phyloP scores from a whole-genome alignment of 53 echinoderm and acorn worm genomes.

The Hippasteria phrygiana region DNA sequence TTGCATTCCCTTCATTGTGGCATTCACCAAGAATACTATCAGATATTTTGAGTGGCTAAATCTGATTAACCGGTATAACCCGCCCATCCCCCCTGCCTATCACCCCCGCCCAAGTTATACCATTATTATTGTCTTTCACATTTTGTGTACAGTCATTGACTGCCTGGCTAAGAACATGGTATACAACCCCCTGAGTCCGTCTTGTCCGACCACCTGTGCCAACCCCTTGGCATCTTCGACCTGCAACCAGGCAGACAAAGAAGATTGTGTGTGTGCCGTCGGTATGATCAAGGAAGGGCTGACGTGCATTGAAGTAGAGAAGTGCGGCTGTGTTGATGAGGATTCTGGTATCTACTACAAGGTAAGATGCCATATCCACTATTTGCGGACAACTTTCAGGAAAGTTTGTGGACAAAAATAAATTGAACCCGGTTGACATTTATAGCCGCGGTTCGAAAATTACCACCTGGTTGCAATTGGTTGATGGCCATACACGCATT shows the following conservation, averaged over 20 bases:
- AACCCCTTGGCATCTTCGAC: slow-evolving; percentile 5
- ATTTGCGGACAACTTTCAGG: too few relatives aligned
- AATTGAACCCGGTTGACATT: too few relatives aligned
- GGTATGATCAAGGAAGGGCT: slow-evolving; percentile 23
- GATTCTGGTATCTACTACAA: slow-evolving; percentile 41
- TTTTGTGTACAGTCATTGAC: not conserved
- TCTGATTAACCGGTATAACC: too few relatives aligned
- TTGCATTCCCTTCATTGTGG: too few relatives aligned
- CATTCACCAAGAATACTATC: too few relatives aligned
- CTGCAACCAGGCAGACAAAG: slow-evolving; percentile 20
- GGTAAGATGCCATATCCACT: slow-evolving; percentile 40
- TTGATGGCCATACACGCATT: too few relatives aligned
- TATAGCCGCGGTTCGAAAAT: too few relatives aligned
- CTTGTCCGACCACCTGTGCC: slow-evolving; percentile 45
- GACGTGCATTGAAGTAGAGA: slow-evolving; percentile 32
- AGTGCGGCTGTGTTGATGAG: slow-evolving; percentile 57
- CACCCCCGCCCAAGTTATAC: not conserved
- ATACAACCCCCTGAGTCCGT: slow-evolving; percentile 19
- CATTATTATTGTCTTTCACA: not conserved
- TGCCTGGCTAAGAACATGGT: slow-evolving; percentile 3
- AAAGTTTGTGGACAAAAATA: too few relatives aligned
- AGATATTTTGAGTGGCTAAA: too few relatives aligned
- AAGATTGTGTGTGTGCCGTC: not conserved
- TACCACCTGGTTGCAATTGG: too few relatives aligned
- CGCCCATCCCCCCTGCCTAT: too few relatives aligned